Conservation (phyloP, 1,140 invertebrate genomes). For the Anoplophora glabripennis region DNA sequence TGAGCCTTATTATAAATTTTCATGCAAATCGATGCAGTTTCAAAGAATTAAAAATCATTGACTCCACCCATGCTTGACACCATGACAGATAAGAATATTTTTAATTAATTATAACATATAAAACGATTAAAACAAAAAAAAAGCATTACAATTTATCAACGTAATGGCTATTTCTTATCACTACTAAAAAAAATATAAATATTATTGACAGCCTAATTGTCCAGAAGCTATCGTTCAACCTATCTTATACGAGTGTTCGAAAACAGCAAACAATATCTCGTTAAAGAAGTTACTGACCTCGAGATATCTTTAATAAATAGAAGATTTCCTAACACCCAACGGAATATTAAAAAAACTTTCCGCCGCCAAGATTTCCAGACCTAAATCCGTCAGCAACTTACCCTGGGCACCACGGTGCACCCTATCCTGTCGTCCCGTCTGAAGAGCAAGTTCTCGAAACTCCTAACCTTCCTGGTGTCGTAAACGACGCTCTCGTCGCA, state of each 20-base stretch:
- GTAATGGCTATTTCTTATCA: too few relatives aligned
- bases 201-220: too few relatives aligned
- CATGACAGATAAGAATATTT: too few relatives aligned
- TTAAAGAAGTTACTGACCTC: not conserved
- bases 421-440: constrained; percentile 41
- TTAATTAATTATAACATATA: not conserved
- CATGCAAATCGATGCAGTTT: too few relatives aligned
- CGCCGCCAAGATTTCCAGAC: not conserved
- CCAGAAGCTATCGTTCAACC: too few relatives aligned
- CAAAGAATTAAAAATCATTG: too few relatives aligned
- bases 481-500: constrained; percentile 32
- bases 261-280: not conserved
- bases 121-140: too few relatives aligned
- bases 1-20: too few relatives aligned
- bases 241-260: too few relatives aligned
- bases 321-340: not conserved
- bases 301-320: not conserved
- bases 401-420: constrained; percentile 49
- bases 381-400: constrained; percentile 28
- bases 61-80: not conserved
- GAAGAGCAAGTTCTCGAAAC: constrained; percentile 46
- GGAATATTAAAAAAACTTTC: not conserved
- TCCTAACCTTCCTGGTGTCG: constrained; percentile 29
- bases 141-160: too few relatives aligned
- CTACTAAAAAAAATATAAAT: too few relatives aligned